Conservation (phyloP, 2,888 invertebrate species). For the Bellardia pandia region DNA sequence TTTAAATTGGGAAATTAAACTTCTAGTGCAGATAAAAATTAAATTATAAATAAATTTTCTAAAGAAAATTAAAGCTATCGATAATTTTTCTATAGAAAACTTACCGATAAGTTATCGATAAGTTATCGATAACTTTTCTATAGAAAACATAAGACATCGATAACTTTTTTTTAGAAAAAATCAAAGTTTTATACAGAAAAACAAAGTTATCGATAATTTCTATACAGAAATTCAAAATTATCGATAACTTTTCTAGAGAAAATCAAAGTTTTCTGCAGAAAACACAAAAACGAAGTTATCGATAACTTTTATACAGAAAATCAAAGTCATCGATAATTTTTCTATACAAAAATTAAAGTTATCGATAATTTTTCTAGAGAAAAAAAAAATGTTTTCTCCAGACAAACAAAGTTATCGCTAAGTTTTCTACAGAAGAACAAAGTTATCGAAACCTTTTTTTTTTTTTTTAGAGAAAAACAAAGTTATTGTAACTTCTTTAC, state of each 20-base stretch:
- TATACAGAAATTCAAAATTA: background rate
- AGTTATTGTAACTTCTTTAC: background rate
- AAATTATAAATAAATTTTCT: background rate
- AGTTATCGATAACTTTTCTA: too few relatives aligned
- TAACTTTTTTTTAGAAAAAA: background rate
- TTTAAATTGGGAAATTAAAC: too few relatives aligned
- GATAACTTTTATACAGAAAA: slow-evolving; percentile 6
- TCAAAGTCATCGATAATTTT: background rate
- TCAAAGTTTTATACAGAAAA: background rate
- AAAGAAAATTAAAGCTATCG: background rate
- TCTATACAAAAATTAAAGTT: background rate
- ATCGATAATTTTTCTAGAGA: too few relatives aligned
- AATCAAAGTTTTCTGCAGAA: background rate
- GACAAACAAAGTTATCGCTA: background rate
- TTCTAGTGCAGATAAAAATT: too few relatives aligned
- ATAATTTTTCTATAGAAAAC: background rate
- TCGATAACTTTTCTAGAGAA: background rate
- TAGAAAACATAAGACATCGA: background rate
- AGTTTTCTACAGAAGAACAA: background rate
- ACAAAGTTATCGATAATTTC: too few relatives aligned
- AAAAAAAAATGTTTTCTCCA: too few relatives aligned
- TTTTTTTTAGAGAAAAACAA: background rate
- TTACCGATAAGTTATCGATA: too few relatives aligned
- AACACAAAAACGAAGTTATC: background rate
- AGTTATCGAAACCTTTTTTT: background rate